Base-by-base conservation (phyloP, 2,797 vertebrate species). In the Trachurus trachurus region DNA sequence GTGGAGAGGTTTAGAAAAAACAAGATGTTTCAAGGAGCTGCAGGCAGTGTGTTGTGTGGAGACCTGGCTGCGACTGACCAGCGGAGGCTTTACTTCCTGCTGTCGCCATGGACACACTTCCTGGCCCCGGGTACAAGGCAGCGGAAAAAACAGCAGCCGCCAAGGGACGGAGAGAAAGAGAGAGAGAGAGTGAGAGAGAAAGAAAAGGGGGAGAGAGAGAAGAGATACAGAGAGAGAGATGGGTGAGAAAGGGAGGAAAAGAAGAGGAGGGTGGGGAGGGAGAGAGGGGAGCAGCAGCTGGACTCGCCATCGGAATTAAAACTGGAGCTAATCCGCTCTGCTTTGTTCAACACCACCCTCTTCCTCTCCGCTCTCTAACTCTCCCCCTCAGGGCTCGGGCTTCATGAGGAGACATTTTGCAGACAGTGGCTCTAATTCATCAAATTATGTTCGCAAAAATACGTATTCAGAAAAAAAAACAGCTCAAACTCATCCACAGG, bases 71-170 rank as follows among this genome's bases (percentile, higher is more conserved):
- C 19, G 64, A 79, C 69, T 69, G 74, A 81, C 81, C 81, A 44
- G 82, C 71, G 40, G 10, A 69, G 63, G 66, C 74, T 87, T 79
- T 66, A 82, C 89, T 92, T 92, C 90, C 92, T 87, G 79, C 52
- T 1, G 67, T 92, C 76, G 5, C 88, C 81, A 87, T 89, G 88
- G 90, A 87, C 65, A 91, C 91, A 84, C 86, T 89, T 92, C 89
- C 93, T 88, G 88, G 76, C 87, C 56, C 47, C 10, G 76, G 81
- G 44, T 82, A 75, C 59, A 62, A 75, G 81, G 68, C 86, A 83
- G 84, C 64, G 74, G 80, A 86, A 87, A 85, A 88, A 86, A 88
- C 82, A 79, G 66, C 71, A 26, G 64, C 26, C 19, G 8, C 63
- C 60, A 45, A 81, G 66, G 21, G 42, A 49, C 34, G 52, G 4